Evolutionary conservation across 2,113 vertebrate species (phyloP), one percentile per base, ranked within the genome.

Genomic region (Miniopterus natalensis): DNA sequence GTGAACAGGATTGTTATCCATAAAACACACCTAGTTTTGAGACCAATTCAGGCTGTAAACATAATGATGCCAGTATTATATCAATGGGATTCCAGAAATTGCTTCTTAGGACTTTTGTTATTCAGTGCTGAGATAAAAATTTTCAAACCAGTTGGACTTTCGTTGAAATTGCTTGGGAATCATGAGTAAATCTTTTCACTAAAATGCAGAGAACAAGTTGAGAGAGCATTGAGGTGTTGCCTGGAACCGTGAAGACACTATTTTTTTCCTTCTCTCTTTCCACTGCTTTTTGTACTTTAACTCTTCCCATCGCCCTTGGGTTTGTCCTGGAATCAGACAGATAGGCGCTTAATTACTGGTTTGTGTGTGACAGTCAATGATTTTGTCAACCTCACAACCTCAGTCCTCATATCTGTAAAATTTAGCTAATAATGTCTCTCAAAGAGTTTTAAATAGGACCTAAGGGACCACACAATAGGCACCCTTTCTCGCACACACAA

Each of bases 61-160:
- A 95, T 90, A 96, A 92, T 84, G 68, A 80, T 89, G 68, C 31
- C 40, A 92, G 95, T 86, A 81, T 47, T 89, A 42, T 42, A 88
- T 84, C 70, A 87, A 53, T 42, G 18, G 29, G 31, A 95, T 77
- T 86, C 84, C 55, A 63, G 94, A 92, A 93, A 80, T 89, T 93
- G 45, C 49, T 91, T 95, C 88, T 80, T 87, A 87, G 14, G 17
- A 83, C 36, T 66, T 92, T 68, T 68, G 53, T 78, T 96, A 91
- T 92, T 96, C 94, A 92, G 42, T 71, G 21, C 51, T 83, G 29
- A 77, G 40, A 80, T 86, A 61, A 92, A 97, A 96, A 10, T 29
- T 53, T 93, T 92, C 17, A 18, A 93, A 45, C 18, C 47, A 63
- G 12, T 89, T 80, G 65, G 8, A 13, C 10, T 88, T 95, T 97